These are phyloP conservation scores for Incurvaria masculella DNA, from an alignment of 2,888 invertebrate genomes.

Conservation along the genomic window DNA sequence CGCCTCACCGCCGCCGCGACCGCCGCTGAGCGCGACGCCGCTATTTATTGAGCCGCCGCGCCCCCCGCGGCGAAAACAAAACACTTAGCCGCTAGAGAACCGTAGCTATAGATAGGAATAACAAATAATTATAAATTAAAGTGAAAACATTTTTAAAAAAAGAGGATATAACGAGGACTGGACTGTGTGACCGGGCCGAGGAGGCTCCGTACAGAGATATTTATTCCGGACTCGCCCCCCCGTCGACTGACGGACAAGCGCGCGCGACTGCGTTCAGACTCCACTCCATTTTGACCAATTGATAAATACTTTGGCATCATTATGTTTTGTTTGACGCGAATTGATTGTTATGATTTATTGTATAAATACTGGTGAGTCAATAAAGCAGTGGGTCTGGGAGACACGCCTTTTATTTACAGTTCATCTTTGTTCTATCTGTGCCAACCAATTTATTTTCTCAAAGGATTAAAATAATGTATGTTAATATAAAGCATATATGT, in stretches of 20 bases:
- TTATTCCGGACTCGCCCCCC: constrained; percentile 44
- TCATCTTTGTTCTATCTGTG: too few species aligned
- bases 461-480: too few species aligned
- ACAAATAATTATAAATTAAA: constrained; percentile 38
- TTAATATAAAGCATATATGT: too few species aligned
- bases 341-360: constrained; percentile 52
- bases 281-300: constrained; percentile 32
- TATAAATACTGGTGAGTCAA: constrained; percentile 57
- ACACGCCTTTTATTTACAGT: constrained; percentile 13
- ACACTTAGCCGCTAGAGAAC: constrained; percentile 8
- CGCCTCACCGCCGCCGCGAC: constrained; percentile 12
- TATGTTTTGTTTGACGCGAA: constrained; percentile 55
- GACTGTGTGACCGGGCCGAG: neutral
- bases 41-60: constrained; percentile 7
- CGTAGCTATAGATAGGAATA: constrained; percentile 18
- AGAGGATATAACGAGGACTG: constrained; percentile 31
- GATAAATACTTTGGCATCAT: constrained; percentile 49
- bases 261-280: constrained; percentile 18
- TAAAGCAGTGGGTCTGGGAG: constrained; percentile 57
- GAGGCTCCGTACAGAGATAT: constrained; percentile 41
- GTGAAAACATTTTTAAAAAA: constrained; percentile 38
- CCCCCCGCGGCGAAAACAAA: neutral
- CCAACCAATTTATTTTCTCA: too few species aligned
- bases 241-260: constrained; percentile 34
- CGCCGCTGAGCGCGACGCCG: constrained; percentile 4